phyloP scores from a whole-genome alignment of 92 coral and sea anemone species.

The Porites cylindrica region DNA sequence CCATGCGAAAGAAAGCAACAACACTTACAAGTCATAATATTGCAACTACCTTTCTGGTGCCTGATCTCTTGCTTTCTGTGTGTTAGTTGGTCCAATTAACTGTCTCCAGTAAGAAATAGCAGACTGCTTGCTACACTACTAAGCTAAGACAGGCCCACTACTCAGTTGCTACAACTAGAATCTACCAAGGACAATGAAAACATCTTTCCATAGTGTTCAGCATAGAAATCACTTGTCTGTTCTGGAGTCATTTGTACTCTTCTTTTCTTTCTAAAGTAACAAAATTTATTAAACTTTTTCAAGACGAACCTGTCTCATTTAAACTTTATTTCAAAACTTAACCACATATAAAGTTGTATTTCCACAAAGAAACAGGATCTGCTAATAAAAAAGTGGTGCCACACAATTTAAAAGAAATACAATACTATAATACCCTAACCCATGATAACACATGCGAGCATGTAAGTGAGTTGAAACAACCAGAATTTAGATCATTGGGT shows the following conservation, averaged over 20 bases:
- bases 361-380: background rate
- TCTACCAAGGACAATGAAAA: too few relatives aligned
- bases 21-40: background rate
- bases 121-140: constrained; percentile 83
- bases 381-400: background rate
- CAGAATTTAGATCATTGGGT: too few relatives aligned
- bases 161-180: constrained; percentile 99
- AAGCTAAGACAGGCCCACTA: constrained; percentile 93
- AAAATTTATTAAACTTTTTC: too few relatives aligned
- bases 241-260: constrained; percentile 97
- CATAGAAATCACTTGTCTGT: constrained; percentile 99
- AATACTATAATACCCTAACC: too few relatives aligned
- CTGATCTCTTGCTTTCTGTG: constrained; percentile 99
- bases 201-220: constrained; percentile 99
- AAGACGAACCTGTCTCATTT: too few relatives aligned
- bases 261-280: constrained; percentile 82
- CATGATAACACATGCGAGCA: too few relatives aligned
- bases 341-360: too few relatives aligned
- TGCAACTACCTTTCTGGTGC: constrained; percentile 94
- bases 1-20: background rate
- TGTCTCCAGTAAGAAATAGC: constrained; percentile 97
- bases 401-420: too few relatives aligned
- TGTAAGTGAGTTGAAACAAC: too few relatives aligned
- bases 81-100: constrained; percentile 97
- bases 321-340: too few relatives aligned